A percentile compares a stretch with the other conserved stretches of the same genome.
These are phyloP conservation scores for Chromis chromis DNA, from an alignment of 2,797 vertebrate species.

Conservation along the genomic window DNA sequence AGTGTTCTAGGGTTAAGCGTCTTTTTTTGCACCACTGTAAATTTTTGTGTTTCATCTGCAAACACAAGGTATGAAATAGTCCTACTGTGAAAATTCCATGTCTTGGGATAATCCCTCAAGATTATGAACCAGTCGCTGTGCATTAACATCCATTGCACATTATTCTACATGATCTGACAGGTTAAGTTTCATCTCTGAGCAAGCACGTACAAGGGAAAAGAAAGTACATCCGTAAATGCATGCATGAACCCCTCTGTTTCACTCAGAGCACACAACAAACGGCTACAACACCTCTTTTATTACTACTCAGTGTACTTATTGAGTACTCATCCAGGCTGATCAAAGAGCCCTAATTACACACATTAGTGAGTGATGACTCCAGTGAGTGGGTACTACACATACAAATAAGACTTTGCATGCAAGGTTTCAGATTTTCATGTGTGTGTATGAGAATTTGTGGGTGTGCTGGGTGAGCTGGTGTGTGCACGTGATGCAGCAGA, in stretches of 20 bases:
- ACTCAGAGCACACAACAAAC: slow-evolving; percentile 42
- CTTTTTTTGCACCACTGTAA: neutral
- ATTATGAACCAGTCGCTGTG: neutral
- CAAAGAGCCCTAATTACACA: slow-evolving; percentile 69
- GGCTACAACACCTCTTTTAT: slow-evolving; percentile 38
- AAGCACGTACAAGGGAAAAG: neutral
- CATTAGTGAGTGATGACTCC: slow-evolving; percentile 64
- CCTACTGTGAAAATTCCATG: neutral
- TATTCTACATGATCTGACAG: slow-evolving; percentile 2
- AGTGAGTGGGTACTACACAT: slow-evolving; percentile 60
- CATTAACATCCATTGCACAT: neutral
- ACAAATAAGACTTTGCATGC: slow-evolving; percentile 55
- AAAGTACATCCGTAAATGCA: slow-evolving; percentile 17
- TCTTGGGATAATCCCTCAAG: neutral
- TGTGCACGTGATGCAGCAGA: slow-evolving; percentile 35
- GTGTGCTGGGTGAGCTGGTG: slow-evolving; percentile 25
- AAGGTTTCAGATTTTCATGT: slow-evolving; percentile 42
- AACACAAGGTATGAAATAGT: neutral
- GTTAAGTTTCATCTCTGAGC: slow-evolving; percentile 15
- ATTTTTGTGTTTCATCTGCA: neutral
- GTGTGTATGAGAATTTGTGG: slow-evolving; percentile 44
- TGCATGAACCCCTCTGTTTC: slow-evolving; percentile 31
- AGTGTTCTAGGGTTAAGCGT: no score
- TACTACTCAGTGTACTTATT: slow-evolving; percentile 49
- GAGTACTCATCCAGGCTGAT: slow-evolving; percentile 58